A percentile compares a stretch with the other conserved stretches of the same genome.
These are phyloP conservation scores for Heliconius erato DNA, from an alignment of 2,888 invertebrate species.

Conservation along the genomic window DNA sequence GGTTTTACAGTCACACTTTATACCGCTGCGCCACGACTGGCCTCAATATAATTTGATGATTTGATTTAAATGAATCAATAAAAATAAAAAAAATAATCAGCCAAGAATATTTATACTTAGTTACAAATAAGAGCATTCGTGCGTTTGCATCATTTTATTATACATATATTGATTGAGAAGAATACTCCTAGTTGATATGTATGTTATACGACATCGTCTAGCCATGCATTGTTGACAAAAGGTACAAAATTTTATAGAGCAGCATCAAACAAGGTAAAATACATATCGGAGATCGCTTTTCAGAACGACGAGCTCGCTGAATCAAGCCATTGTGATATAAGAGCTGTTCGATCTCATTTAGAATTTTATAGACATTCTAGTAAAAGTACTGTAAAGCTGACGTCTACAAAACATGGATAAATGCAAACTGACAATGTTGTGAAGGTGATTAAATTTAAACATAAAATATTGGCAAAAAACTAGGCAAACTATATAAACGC, in stretches of 20 bases:
- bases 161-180: conserved; percentile 3
- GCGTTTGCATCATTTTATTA: background rate
- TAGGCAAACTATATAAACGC: background rate
- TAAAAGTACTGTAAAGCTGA: conserved; percentile 4
- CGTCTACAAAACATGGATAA: background rate
- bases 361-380: conserved; percentile 12
- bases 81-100: no score
- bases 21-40: no score
- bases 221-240: conserved; percentile 30
- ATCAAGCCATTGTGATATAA: conserved; percentile 18
- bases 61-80: no score
- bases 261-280: conserved; percentile 23
- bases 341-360: conserved; percentile 10
- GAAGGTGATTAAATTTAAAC: background rate
- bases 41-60: no score
- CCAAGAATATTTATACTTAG: no score
- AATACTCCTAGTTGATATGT: conserved; percentile 16
- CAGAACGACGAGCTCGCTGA: conserved; percentile 5
- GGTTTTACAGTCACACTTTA: no score
- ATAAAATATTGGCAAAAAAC: background rate
- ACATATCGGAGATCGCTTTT: conserved; percentile 19
- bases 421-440: background rate
- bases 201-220: conserved; percentile 27
- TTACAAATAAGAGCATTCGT: background rate
- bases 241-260: conserved; percentile 14